phyloP scores from a whole-genome alignment of 2,888 invertebrate species.

The Lottia gigantea region DNA sequence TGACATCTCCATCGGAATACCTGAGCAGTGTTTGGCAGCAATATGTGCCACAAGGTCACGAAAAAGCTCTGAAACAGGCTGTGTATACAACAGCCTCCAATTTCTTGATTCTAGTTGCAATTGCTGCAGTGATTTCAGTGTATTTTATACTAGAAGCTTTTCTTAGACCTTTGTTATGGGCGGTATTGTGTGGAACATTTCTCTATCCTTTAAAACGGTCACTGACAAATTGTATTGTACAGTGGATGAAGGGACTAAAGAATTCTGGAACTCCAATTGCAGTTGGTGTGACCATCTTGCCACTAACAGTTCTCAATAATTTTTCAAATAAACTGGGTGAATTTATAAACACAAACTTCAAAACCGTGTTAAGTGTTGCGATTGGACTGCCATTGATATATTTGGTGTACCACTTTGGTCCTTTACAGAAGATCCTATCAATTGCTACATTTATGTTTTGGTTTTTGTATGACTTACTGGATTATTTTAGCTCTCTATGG shows the following conservation, averaged over 20 bases:
- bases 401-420: constrained; percentile 80
- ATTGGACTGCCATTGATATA: constrained; percentile 71
- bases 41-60: constrained; percentile 70
- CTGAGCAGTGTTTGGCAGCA: constrained; percentile 54
- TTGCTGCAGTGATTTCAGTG: constrained; percentile 72
- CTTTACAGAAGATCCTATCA: constrained; percentile 65
- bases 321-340: constrained; percentile 81
- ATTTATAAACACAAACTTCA: constrained; percentile 78
- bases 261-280: constrained; percentile 69
- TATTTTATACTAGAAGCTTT: constrained; percentile 82
- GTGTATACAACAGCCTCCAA: constrained; percentile 85
- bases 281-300: constrained; percentile 70
- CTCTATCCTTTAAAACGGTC: constrained; percentile 93
- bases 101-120: constrained; percentile 75
- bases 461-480: constrained; percentile 58
- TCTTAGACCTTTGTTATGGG: constrained; percentile 94
- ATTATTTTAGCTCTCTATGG: constrained; percentile 65
- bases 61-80: constrained; percentile 91
- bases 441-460: constrained; percentile 42
- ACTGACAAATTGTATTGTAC: constrained; percentile 79
- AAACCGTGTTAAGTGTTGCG: constrained; percentile 72
- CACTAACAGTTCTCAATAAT: constrained; percentile 81
- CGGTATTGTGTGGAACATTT: constrained; percentile 93
- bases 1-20: constrained; percentile 46
- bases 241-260: constrained; percentile 75